Percentiles rank a stretch among this genome's conserved stretches.
Evolutionary conservation across 2,888 invertebrate genomes (phyloP).

Genomic region (Eristalinus aeneus): DNA sequence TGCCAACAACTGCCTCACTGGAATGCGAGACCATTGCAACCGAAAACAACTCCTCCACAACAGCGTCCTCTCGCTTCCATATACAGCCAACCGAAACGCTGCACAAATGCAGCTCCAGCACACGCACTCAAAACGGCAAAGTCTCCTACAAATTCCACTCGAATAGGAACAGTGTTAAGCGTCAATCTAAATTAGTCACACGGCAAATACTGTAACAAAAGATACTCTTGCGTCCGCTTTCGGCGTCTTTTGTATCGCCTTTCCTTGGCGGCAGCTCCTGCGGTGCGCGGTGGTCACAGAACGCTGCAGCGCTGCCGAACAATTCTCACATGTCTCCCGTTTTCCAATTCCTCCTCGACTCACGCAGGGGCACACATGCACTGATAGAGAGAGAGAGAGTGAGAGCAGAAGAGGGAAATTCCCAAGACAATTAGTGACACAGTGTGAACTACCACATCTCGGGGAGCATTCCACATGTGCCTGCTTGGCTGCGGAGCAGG

Average conservation of each 20-base stretch:
- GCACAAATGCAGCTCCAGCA: too few relatives aligned
- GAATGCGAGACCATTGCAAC: too few relatives aligned
- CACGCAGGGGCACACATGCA: neutral
- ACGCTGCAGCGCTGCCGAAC: neutral
- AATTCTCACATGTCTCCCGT: slow-evolving; percentile 32
- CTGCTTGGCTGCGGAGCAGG: slow-evolving; percentile 10
- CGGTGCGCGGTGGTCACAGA: neutral
- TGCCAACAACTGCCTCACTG: too few relatives aligned
- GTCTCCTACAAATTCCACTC: neutral
- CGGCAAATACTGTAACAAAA: slow-evolving; percentile 58
- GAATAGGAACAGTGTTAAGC: neutral
- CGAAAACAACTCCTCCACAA: too few relatives aligned
- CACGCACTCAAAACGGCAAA: neutral
- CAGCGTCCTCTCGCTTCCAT: neutral
- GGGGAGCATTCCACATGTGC: slow-evolving; percentile 43
- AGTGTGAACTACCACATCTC: slow-evolving; percentile 62
- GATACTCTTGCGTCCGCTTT: slow-evolving; percentile 26
- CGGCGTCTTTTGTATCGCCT: slow-evolving; percentile 58
- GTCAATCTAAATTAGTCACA: slow-evolving; percentile 61
- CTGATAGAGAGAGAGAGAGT: too few relatives aligned
- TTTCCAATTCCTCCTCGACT: neutral
- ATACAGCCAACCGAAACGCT: neutral
- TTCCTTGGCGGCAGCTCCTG: slow-evolving; percentile 14
- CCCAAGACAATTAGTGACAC: slow-evolving; percentile 70
- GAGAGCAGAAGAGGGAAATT: slow-evolving; percentile 35